Evolutionary conservation across 2,888 invertebrate genomes (phyloP).

Genomic region (Mayetiola destructor): DNA sequence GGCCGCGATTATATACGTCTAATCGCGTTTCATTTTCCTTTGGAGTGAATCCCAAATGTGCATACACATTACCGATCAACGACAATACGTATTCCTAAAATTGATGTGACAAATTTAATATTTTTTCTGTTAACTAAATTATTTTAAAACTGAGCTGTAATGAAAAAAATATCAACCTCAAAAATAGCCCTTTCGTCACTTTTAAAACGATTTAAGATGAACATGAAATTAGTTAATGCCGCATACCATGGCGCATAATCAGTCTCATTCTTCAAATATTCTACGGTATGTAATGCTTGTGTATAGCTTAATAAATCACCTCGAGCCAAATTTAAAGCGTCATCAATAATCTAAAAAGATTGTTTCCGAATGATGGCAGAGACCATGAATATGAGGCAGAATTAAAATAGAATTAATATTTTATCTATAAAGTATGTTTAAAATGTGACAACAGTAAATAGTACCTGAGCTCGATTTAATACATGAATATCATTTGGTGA

Average conservation of each 20-base stretch:
- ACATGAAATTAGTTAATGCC: constrained; percentile 37
- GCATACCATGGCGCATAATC: constrained; percentile 69
- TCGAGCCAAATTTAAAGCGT: constrained; percentile 59
- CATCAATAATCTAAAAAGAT: constrained; percentile 50
- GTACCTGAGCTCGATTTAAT: constrained; percentile 52
- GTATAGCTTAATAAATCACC: constrained; percentile 45
- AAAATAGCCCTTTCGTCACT: constrained; percentile 14
- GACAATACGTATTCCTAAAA: background rate
- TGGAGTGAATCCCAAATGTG: constrained; percentile 38
- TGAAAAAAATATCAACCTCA: constrained; percentile 14
- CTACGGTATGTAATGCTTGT: constrained; percentile 47
- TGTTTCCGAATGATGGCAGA: background rate
- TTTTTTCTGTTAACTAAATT: background rate
- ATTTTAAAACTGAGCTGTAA: background rate
- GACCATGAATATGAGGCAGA: background rate
- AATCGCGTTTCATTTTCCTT: constrained; percentile 37
- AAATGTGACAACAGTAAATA: background rate
- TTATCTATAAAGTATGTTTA: background rate
- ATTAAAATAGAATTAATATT: constrained; percentile 12
- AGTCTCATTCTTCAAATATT: constrained; percentile 52
- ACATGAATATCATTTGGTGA: constrained; percentile 41
- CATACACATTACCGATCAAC: constrained; percentile 14
- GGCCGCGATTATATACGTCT: constrained; percentile 43
- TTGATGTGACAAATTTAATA: background rate
- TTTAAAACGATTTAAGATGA: background rate